Conservation (phyloP, 2,888 invertebrate genomes). For the Belgica antarctica region DNA sequence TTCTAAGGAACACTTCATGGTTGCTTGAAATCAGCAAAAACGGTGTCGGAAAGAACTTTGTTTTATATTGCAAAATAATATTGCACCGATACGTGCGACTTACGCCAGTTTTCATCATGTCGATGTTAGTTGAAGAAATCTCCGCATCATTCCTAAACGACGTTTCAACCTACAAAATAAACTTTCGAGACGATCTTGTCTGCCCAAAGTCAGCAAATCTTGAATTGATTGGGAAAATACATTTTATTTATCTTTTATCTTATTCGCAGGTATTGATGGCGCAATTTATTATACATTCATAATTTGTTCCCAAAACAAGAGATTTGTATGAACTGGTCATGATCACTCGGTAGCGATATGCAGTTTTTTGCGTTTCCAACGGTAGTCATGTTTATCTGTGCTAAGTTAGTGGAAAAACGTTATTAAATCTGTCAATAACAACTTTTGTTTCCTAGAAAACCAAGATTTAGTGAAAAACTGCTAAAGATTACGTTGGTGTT, state of each 20-base stretch:
- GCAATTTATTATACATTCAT: constrained; percentile 40
- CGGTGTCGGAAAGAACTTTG: constrained; percentile 27
- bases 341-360: constrained; percentile 45
- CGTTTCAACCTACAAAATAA: background rate
- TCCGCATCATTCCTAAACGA: background rate
- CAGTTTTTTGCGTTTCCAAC: constrained; percentile 43
- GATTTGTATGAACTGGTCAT: constrained; percentile 42
- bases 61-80: constrained; percentile 33
- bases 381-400: constrained; percentile 34
- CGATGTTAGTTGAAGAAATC: background rate
- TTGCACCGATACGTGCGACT: constrained; percentile 43
- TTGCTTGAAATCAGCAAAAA: constrained; percentile 28
- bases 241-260: constrained; percentile 5
- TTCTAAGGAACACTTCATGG: constrained; percentile 31
- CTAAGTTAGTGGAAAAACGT: constrained; percentile 29
- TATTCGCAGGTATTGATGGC: constrained; percentile 42
- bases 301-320: constrained; percentile 28
- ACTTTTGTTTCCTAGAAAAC: constrained; percentile 19
- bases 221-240: background rate
- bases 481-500: background rate
- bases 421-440: background rate
- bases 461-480: background rate
- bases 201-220: background rate
- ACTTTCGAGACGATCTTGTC: constrained; percentile 1
- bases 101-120: constrained; percentile 5